Percentiles rank a stretch among this genome's conserved stretches.
These are phyloP conservation scores for Microctonus aethiopoides DNA, from an alignment of 2,888 invertebrate species.

Conservation along the genomic window DNA sequence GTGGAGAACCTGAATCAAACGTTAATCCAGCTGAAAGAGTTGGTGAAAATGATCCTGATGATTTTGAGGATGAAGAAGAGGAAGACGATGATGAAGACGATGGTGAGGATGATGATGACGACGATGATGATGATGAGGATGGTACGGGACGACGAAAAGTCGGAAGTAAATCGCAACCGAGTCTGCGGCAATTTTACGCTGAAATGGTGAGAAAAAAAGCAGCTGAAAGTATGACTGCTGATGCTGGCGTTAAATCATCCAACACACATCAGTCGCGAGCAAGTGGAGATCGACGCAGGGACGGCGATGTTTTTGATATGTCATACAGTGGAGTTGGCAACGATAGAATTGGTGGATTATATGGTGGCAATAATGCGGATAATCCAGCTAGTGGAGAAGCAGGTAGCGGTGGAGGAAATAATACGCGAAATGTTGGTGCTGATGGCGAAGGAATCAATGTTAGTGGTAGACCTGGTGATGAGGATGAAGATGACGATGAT, in stretches of 20 bases:
- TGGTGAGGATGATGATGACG: conserved; percentile 61
- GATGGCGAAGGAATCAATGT: conserved; percentile 66
- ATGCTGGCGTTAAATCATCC: not conserved
- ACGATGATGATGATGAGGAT: conserved; percentile 48
- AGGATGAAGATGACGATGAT: conserved; percentile 50
- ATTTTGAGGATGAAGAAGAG: conserved; percentile 56
- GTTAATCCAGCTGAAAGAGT: conserved; percentile 47
- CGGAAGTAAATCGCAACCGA: conserved; percentile 46
- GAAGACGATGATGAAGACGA: conserved; percentile 66
- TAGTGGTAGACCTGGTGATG: conserved; percentile 47
- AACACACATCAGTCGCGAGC: conserved; percentile 6
- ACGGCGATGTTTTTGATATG: conserved; percentile 9
- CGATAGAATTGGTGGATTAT: conserved; percentile 14
- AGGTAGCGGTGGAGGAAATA: conserved; percentile 49
- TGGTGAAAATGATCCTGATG: conserved; percentile 63
- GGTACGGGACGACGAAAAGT: conserved; percentile 17
- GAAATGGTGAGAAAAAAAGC: conserved; percentile 59
- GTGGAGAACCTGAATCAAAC: conserved; percentile 45
- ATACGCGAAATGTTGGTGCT: conserved; percentile 65
- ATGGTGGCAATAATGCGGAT: conserved; percentile 27
- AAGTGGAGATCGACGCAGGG: conserved; percentile 1
- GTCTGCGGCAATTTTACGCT: conserved; percentile 63
- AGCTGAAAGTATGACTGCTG: conserved; percentile 36
- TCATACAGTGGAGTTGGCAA: conserved; percentile 20
- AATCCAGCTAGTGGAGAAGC: conserved; percentile 24